phyloP scores from a whole-genome alignment of 1,140 invertebrate genomes.

The Aricia agestis region DNA sequence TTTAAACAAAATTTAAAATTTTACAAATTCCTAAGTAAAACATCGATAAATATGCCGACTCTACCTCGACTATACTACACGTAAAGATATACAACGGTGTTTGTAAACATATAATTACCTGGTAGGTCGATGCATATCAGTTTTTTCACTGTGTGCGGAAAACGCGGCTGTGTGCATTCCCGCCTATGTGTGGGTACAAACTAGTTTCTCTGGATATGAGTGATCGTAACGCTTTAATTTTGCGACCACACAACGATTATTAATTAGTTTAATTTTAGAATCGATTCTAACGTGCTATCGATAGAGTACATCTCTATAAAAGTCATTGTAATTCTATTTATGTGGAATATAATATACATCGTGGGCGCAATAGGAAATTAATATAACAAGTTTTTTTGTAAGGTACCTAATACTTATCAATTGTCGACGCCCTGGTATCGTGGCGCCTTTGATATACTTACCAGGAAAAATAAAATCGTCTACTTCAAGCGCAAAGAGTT shows the following conservation, averaged over 20 bases:
- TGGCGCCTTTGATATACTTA: background rate
- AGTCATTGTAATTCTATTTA: too few relatives aligned
- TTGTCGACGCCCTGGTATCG: background rate
- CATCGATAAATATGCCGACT: constrained; percentile 37
- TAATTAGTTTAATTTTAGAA: constrained; percentile 44
- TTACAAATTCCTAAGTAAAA: background rate
- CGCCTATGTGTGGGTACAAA: constrained; percentile 40
- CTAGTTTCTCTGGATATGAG: constrained; percentile 60
- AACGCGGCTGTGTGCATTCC: constrained; percentile 26
- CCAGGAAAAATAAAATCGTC: too few relatives aligned
- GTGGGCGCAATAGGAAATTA: background rate
- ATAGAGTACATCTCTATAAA: background rate
- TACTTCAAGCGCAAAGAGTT: too few relatives aligned
- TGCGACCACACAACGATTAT: constrained; percentile 57
- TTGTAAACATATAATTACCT: constrained; percentile 74
- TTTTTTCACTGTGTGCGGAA: constrained; percentile 37
- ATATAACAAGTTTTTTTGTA: background rate
- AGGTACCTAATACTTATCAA: background rate
- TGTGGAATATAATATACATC: background rate
- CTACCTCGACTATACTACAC: constrained; percentile 39
- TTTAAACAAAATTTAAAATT: background rate
- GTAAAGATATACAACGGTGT: constrained; percentile 50
- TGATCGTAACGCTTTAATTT: constrained; percentile 53
- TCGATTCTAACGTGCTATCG: constrained; percentile 12
- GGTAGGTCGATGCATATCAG: constrained; percentile 71